These are phyloP conservation scores for Myotis pilosus DNA, from an alignment of 2,797 vertebrate genomes.

Conservation along the genomic window DNA sequence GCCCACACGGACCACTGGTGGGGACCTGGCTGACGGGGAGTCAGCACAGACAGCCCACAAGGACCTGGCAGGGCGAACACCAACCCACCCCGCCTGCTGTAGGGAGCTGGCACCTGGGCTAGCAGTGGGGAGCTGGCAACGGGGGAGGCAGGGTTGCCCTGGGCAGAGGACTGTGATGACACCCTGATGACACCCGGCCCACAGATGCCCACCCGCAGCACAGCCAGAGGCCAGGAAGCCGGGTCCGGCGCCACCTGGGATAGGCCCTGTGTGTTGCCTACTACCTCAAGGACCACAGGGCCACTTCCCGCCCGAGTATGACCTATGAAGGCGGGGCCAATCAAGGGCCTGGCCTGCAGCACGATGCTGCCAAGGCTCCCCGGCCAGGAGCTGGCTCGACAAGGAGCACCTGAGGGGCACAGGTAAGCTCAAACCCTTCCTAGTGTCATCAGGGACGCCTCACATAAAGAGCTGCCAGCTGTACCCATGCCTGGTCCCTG, in stretches of 20 bases:
- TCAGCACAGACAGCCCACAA: too few species aligned
- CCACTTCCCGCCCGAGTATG: neutral
- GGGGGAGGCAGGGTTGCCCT: neutral
- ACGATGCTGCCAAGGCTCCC: neutral
- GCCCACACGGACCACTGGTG: too few species aligned
- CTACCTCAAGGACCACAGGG: neutral
- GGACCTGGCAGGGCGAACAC: accelerated
- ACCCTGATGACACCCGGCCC: neutral
- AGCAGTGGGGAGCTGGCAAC: too few species aligned
- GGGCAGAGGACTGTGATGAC: too few species aligned
- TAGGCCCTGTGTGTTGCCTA: too few species aligned
- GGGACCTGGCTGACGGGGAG: too few species aligned
- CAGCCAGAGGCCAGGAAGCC: accelerated
- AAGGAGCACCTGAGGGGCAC: too few species aligned
- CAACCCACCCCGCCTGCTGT: accelerated
- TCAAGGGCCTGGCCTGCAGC: neutral
- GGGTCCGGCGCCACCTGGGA: too few species aligned
- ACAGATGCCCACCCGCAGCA: accelerated
- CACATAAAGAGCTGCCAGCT: neutral
- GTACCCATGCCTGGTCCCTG: accelerated
- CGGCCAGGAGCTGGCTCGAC: neutral
- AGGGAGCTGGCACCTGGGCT: too few species aligned
- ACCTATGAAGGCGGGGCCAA: neutral
- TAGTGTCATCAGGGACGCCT: accelerated
- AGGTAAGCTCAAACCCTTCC: neutral